These are phyloP conservation scores for Dermatophagoides farinae DNA, from an alignment of 1,140 invertebrate species.

Conservation along the genomic window DNA sequence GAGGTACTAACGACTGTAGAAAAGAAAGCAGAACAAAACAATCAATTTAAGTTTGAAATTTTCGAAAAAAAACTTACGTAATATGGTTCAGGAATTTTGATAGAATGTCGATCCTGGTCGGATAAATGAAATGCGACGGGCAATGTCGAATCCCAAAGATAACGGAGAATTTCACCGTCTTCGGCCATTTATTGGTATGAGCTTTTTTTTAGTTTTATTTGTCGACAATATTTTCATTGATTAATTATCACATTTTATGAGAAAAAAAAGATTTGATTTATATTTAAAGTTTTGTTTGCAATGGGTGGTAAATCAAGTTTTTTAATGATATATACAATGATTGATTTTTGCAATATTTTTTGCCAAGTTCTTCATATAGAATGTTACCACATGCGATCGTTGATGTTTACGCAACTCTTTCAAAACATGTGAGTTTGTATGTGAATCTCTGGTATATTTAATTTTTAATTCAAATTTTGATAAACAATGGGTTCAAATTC, in stretches of 20 bases:
- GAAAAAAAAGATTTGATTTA: too few relatives aligned
- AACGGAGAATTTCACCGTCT: conserved; percentile 70
- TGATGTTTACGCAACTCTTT: too few relatives aligned
- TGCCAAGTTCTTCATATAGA: too few relatives aligned
- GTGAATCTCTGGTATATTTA: too few relatives aligned
- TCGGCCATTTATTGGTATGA: conserved; percentile 47
- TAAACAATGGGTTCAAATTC: background rate
- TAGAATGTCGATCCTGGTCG: conserved; percentile 61
- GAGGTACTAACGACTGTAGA: conserved; percentile 60
- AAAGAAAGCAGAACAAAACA: conserved; percentile 11
- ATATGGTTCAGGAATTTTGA: conserved; percentile 70
- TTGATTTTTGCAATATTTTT: too few relatives aligned
- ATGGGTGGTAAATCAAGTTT: too few relatives aligned
- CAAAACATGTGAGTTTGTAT: too few relatives aligned
- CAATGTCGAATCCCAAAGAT: conserved; percentile 86
- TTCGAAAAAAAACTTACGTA: conserved; percentile 35
- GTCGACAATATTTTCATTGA: too few relatives aligned
- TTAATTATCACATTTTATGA: too few relatives aligned
- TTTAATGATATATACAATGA: too few relatives aligned
- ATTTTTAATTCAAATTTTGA: background rate
- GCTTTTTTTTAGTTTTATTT: background rate
- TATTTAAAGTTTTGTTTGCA: too few relatives aligned
- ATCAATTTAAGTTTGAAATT: background rate
- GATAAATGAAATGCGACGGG: conserved; percentile 72
- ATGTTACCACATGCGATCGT: too few relatives aligned